Evolutionary conservation across 2,797 vertebrate species (phyloP).

Genomic region (Crenichthys baileyi): DNA sequence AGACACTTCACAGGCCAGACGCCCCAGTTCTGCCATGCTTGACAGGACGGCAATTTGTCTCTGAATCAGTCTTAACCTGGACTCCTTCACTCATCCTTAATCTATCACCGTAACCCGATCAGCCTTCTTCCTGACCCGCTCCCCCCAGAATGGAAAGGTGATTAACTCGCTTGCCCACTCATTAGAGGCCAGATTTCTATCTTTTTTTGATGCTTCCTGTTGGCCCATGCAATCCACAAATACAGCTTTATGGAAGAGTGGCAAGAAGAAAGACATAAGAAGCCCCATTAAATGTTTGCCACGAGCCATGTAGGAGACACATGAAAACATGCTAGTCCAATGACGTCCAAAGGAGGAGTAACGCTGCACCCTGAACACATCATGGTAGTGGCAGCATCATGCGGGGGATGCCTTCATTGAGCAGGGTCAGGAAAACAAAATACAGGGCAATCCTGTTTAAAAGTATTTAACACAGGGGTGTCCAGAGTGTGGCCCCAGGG

Average conservation of each 20-base stretch:
- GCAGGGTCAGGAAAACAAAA: too few relatives aligned
- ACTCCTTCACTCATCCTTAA: slow-evolving; percentile 63
- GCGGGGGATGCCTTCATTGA: neutral
- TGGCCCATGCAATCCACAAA: slow-evolving; percentile 18
- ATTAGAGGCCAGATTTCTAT: slow-evolving; percentile 60
- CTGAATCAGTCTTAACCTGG: slow-evolving; percentile 55
- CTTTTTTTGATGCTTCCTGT: slow-evolving; percentile 49
- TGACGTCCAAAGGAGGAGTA: too few relatives aligned
- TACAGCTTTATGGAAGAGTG: neutral
- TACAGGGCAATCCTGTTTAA: neutral
- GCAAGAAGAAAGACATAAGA: neutral
- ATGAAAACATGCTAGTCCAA: too few relatives aligned
- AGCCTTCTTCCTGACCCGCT: slow-evolving; percentile 38
- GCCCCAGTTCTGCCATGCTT: slow-evolving; percentile 61
- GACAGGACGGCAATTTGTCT: slow-evolving; percentile 62
- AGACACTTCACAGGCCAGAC: slow-evolving; percentile 69
- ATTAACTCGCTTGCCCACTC: slow-evolving; percentile 58
- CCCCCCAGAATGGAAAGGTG: slow-evolving; percentile 44
- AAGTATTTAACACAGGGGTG: neutral
- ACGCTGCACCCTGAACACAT: too few relatives aligned
- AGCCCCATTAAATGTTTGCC: neutral
- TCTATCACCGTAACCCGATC: slow-evolving; percentile 66
- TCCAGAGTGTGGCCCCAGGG: neutral
- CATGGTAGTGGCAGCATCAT: too few relatives aligned
- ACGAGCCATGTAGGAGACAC: too few relatives aligned